These are phyloP conservation scores for Isichthys henryi DNA, from an alignment of 2,113 vertebrate species.

Conservation along the genomic window DNA sequence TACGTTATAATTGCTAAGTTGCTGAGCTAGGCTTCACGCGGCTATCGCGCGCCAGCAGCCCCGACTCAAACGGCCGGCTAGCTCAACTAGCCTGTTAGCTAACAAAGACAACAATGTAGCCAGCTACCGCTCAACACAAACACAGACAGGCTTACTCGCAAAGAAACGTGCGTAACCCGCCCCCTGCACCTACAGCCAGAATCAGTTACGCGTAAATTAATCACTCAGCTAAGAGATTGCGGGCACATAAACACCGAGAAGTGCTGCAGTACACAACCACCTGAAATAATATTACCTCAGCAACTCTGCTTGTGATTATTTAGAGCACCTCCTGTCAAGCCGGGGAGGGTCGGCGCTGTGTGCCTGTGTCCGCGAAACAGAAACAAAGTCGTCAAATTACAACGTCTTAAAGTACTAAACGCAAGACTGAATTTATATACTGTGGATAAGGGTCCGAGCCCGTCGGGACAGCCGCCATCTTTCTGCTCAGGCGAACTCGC, in stretches of 20 bases:
- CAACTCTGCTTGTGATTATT: background rate
- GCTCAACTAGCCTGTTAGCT: background rate
- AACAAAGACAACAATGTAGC: background rate
- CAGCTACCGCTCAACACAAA: background rate
- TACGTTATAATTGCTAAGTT: background rate
- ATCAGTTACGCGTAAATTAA: background rate
- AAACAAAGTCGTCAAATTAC: background rate
- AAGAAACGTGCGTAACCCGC: background rate
- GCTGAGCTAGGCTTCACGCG: background rate
- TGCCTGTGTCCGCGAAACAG: background rate
- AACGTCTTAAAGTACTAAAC: background rate
- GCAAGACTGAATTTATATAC: background rate
- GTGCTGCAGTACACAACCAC: background rate
- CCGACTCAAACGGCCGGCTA: background rate
- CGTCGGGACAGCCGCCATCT: conserved; percentile 19
- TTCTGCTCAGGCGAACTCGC: background rate
- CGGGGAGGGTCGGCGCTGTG: background rate
- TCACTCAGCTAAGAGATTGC: background rate
- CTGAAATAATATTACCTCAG: conserved; percentile 22
- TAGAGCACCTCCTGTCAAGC: background rate
- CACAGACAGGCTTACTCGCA: background rate
- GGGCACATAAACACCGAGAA: background rate
- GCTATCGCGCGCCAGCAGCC: background rate
- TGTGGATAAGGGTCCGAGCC: background rate
- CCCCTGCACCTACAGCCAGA: background rate